Conservation (phyloP, 1,140 invertebrate genomes). For the Neoseiulus cucumeris region DNA sequence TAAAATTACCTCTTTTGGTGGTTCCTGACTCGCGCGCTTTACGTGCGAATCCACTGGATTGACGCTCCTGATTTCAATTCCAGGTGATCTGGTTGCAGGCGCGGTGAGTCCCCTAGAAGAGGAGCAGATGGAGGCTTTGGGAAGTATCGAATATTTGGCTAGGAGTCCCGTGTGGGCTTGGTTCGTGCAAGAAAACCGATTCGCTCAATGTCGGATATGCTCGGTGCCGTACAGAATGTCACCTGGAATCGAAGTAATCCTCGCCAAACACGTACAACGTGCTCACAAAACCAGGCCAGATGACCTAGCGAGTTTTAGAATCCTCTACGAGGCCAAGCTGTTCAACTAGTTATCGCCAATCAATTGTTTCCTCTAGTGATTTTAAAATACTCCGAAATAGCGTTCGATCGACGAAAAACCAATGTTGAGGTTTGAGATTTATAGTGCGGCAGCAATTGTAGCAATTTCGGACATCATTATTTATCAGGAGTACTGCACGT, state of each 20-base stretch:
- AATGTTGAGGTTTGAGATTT: too few species aligned
- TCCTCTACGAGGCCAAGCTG: neutral
- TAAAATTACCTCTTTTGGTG: too few species aligned
- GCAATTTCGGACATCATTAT: too few species aligned
- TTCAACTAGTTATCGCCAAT: too few species aligned
- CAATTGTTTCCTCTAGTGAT: too few species aligned
- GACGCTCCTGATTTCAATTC: too few species aligned
- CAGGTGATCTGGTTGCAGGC: neutral
- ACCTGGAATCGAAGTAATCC: neutral
- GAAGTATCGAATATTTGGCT: neutral
- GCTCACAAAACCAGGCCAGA: neutral
- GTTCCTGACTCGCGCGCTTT: too few species aligned
- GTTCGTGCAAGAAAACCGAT: neutral
- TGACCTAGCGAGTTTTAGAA: neutral
- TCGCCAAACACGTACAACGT: neutral
- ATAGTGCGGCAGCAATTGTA: too few species aligned
- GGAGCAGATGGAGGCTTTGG: neutral
- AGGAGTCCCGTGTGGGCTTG: neutral
- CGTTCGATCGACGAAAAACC: too few species aligned
- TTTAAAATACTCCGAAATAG: too few species aligned
- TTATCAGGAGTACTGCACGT: too few species aligned
- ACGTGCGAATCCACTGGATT: too few species aligned
- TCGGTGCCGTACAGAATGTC: conserved; percentile 1
- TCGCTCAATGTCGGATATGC: neutral
- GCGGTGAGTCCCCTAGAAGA: neutral